These are phyloP conservation scores for Montipora efflorescens DNA, from an alignment of 64 coral and sea anemone genomes.

Conservation along the genomic window DNA sequence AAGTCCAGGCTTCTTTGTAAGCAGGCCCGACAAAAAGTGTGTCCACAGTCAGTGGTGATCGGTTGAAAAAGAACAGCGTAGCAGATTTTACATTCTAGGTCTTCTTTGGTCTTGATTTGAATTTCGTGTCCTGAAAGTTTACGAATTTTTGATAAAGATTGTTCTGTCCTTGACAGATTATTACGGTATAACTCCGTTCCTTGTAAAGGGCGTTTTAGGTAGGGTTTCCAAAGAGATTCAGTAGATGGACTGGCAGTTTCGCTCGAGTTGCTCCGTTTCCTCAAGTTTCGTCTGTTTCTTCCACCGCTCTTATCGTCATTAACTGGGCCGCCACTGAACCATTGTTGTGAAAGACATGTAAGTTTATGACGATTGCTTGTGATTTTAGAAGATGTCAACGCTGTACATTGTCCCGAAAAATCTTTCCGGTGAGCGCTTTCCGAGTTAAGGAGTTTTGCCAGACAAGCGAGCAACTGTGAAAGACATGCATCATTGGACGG, in stretches of 20 bases:
- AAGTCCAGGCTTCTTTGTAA: neutral
- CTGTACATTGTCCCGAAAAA: neutral
- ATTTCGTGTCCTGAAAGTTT: neutral
- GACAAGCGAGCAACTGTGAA: slow-evolving; percentile 20
- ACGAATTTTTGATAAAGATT: neutral
- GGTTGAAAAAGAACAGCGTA: slow-evolving; percentile 7
- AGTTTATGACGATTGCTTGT: neutral
- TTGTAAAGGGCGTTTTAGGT: slow-evolving; percentile 6
- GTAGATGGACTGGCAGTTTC: too few species aligned
- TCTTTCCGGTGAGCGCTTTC: neutral
- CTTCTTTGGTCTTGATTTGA: neutral
- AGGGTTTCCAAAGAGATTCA: neutral
- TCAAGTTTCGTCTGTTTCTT: neutral
- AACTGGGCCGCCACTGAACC: neutral
- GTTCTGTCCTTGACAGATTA: neutral
- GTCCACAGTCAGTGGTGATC: slow-evolving; percentile 15
- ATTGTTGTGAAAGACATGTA: neutral
- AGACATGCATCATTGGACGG: slow-evolving; percentile 7
- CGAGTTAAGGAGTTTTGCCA: neutral
- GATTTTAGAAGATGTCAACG: neutral
- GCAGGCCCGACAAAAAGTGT: slow-evolving; percentile 23
- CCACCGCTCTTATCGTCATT: neutral
- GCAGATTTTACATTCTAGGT: slow-evolving; percentile 31
- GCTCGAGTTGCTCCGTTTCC: neutral
- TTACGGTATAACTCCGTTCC: neutral